Base-by-base conservation (phyloP, 2,113 vertebrate genomes). In the Sula dactylatra region DNA sequence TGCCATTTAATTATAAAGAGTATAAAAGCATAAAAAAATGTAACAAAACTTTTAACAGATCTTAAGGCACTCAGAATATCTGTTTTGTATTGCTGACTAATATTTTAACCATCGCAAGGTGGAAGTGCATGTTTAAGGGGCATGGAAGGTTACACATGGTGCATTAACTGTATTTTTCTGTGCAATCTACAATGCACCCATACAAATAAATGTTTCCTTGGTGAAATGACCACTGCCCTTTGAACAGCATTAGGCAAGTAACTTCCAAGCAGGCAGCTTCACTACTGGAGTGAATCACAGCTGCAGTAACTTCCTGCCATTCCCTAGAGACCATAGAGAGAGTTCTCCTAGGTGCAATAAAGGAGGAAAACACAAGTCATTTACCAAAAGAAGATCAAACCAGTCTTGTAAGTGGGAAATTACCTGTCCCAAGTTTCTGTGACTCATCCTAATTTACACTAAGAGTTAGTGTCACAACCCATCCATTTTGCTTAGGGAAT, bases 91-190 rank as follows among this genome's bases (percentile, higher is more conserved):
- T 79, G 86, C 81, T 93, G 88, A 86, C 86, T 87, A 91, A 85
- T 94, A 97, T 97, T 97, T 97, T 87, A 94, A 76, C 40, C 32
- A 61, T 70, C 1, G 3, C 61, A 86, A 96, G 86, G 88, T 92
- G 83, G 31, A 95, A 97, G 93, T 54, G 83, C 77, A 93, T 79
- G 83, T 65, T 87, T 82, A 93, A 94, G 47, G 61, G 82, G 69
- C 91, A 42, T 22, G 56, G 83, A 82, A 95, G 88, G 83, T 84
- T 72, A 82, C 1, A 0, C 93, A 92, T 21, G 83, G 92, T 92
- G 94, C 88, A 96, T 92, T 95, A 97, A 97, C 93, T 82, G 50
- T 65, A 72, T 85, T 91, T 94, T 94, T 79, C 86, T 71, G 61
- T 45, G 69, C 80, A 82, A 81, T 62, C 83, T 92, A 79, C 80